These are phyloP conservation scores for Leptinotarsa haldemani DNA, from an alignment of 2,888 invertebrate genomes.

Conservation along the genomic window DNA sequence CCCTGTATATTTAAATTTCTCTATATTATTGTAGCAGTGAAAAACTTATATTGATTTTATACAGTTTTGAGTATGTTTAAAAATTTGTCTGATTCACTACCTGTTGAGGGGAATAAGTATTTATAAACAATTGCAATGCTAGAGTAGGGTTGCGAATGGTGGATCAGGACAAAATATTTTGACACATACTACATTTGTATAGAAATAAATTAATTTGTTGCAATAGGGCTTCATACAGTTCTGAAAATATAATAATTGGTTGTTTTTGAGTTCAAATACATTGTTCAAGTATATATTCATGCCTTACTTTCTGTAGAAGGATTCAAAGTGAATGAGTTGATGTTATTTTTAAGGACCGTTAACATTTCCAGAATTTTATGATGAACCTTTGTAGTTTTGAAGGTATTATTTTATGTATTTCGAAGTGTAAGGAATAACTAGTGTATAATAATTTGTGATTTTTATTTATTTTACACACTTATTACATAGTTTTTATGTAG, in stretches of 20 bases:
- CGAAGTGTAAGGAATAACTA: background rate
- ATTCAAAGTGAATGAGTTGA: background rate
- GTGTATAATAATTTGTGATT: constrained; percentile 1
- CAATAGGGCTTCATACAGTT: background rate
- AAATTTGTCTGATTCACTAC: no score
- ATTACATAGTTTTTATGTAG: background rate
- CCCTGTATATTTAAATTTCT: no score
- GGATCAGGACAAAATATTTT: no score
- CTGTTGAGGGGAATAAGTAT: no score
- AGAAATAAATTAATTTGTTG: background rate
- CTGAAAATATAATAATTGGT: background rate
- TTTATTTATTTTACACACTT: constrained; percentile 3
- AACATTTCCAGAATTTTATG: background rate
- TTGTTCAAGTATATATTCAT: background rate
- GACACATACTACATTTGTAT: background rate
- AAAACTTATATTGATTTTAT: no score
- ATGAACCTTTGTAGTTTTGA: background rate
- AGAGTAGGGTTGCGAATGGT: no score
- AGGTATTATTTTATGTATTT: background rate
- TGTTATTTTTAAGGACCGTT: background rate
- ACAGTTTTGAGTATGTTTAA: no score
- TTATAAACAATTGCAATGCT: no score
- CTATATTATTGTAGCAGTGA: no score
- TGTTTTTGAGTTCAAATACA: background rate
- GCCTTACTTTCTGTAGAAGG: background rate